A percentile compares a stretch with the other conserved stretches of the same genome.
These are phyloP conservation scores for Mythimna lalbum DNA, from an alignment of 2,888 invertebrate species.

Conservation along the genomic window DNA sequence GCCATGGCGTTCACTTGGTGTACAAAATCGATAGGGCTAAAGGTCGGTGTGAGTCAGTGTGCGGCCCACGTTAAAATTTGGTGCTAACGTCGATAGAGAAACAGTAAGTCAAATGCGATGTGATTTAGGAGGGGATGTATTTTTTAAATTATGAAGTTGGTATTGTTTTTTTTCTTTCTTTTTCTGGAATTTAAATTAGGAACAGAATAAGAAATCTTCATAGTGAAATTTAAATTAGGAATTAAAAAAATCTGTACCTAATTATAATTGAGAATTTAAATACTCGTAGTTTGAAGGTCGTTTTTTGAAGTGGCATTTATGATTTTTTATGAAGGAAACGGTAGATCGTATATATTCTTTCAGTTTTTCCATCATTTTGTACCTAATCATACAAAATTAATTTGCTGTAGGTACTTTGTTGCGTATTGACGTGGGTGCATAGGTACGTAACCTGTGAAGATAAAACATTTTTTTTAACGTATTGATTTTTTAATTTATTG, in stretches of 20 bases:
- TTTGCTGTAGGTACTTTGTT: not conserved
- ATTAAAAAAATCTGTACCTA: not conserved
- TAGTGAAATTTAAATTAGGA: not conserved
- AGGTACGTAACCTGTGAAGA: not conserved
- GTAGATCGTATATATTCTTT: not conserved
- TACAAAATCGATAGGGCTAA: constrained; percentile 60
- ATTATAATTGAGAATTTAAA: not conserved
- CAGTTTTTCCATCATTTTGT: not conserved
- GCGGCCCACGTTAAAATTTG: constrained; percentile 36
- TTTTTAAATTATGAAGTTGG: not conserved
- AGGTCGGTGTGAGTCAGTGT: constrained; percentile 48
- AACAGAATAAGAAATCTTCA: too few relatives aligned
- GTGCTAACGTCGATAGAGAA: constrained; percentile 9
- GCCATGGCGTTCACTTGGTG: constrained; percentile 44
- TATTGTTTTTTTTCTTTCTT: not conserved
- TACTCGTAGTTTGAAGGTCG: not conserved
- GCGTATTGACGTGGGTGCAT: not conserved
- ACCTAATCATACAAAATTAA: not conserved
- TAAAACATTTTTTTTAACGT: not conserved
- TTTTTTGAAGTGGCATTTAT: not conserved
- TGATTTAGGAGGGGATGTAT: not conserved
- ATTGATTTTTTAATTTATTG: not conserved
- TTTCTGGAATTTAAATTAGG: not conserved
- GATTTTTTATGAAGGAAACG: not conserved
- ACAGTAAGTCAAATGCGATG: constrained; percentile 11